These are phyloP conservation scores for Papilio xuthus DNA, from an alignment of 1,140 invertebrate genomes.

Conservation along the genomic window DNA sequence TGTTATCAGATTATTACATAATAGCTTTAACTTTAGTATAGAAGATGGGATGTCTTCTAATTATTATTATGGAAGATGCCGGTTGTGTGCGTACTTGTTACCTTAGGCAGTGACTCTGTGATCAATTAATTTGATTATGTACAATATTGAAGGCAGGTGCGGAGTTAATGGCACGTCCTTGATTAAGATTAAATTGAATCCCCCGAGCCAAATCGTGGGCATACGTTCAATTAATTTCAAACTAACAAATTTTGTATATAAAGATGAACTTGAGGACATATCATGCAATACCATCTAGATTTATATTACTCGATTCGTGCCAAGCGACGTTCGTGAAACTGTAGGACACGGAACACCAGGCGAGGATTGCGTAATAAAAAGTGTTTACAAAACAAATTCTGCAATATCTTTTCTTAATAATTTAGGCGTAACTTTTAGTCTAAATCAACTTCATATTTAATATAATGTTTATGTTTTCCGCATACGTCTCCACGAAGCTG, in stretches of 20 bases:
- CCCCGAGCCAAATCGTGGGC: not conserved
- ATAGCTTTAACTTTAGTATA: not conserved
- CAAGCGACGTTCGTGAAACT: not conserved
- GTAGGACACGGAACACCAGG: not conserved
- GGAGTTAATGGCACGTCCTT: constrained; percentile 17
- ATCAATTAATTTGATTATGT: constrained; percentile 26
- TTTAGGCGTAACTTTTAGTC: too few relatives aligned
- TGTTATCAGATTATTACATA: not conserved
- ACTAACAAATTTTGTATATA: not conserved
- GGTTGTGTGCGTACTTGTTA: not conserved
- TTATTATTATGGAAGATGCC: not conserved
- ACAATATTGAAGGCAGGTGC: constrained; percentile 25
- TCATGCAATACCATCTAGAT: not conserved
- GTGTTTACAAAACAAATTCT: too few relatives aligned
- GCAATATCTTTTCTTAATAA: too few relatives aligned
- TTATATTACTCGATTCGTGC: not conserved
- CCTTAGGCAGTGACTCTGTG: not conserved
- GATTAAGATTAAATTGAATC: constrained; percentile 24
- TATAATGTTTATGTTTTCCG: too few relatives aligned
- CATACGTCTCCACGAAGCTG: too few relatives aligned
- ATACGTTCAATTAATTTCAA: constrained; percentile 8
- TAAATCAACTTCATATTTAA: too few relatives aligned
- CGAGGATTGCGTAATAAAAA: not conserved
- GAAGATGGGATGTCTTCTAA: not conserved
- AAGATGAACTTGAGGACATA: not conserved